These are phyloP conservation scores for Crocallis elinguaria DNA, from an alignment of 2,888 invertebrate species.

Conservation along the genomic window DNA sequence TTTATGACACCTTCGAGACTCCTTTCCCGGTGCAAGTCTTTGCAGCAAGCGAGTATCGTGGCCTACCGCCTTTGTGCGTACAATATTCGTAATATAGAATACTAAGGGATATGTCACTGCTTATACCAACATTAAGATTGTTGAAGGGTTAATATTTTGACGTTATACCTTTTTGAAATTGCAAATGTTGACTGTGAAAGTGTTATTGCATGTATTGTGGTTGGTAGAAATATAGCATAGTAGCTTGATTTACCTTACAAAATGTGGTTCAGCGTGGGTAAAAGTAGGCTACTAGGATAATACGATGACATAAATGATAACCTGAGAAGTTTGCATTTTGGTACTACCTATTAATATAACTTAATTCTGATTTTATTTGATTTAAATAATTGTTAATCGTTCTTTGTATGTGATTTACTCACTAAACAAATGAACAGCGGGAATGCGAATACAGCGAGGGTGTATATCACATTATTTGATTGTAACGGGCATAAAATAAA, in stretches of 20 bases:
- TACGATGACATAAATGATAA: too few species aligned
- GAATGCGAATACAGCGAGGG: neutral
- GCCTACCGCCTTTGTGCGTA: constrained; percentile 52
- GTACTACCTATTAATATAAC: too few species aligned
- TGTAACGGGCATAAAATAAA: constrained; percentile 55
- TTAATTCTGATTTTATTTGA: too few species aligned
- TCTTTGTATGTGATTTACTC: neutral
- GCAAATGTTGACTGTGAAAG: constrained; percentile 4
- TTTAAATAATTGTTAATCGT: too few species aligned
- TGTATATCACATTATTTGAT: constrained; percentile 33
- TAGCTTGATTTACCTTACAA: neutral
- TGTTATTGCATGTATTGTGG: neutral
- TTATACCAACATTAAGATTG: constrained; percentile 48
- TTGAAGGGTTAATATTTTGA: constrained; percentile 63
- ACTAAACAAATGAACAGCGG: neutral
- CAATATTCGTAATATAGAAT: constrained; percentile 49
- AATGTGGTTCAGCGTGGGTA: too few species aligned
- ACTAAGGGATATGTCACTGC: constrained; percentile 57
- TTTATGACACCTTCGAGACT: constrained; percentile 68
- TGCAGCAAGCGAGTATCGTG: constrained; percentile 33
- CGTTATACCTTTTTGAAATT: constrained; percentile 1
- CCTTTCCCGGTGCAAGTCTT: constrained; percentile 45
- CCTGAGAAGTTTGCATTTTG: too few species aligned
- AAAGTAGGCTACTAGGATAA: too few species aligned
- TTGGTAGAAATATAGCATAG: neutral